Evolutionary conservation across 2,113 vertebrate genomes (phyloP).

Genomic region (Stigmatopora argus): DNA sequence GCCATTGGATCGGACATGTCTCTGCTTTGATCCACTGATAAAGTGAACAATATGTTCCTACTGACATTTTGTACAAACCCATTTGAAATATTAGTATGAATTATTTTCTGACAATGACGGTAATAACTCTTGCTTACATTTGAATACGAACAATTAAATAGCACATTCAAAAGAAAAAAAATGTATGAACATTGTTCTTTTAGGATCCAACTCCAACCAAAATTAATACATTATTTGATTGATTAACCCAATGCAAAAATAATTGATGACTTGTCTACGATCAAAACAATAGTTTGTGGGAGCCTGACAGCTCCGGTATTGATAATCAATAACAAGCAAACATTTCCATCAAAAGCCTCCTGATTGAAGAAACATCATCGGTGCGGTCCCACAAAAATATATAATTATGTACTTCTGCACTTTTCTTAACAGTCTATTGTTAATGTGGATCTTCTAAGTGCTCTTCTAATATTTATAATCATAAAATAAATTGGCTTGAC

Average conservation of each 20-base stretch:
- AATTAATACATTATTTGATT: too few relatives aligned
- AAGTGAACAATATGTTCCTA: neutral
- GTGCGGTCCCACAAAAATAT: neutral
- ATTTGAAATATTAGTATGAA: too few relatives aligned
- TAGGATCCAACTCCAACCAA: too few relatives aligned
- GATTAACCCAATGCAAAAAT: too few relatives aligned
- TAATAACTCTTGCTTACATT: neutral
- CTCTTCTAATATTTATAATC: neutral
- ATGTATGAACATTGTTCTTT: too few relatives aligned
- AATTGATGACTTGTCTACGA: too few relatives aligned
- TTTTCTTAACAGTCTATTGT: neutral
- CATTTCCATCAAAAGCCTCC: neutral
- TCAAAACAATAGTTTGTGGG: too few relatives aligned
- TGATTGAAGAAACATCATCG: neutral
- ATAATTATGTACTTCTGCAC: neutral
- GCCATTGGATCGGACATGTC: constrained; percentile 50
- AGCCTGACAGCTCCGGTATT: neutral
- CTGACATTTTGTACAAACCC: constrained; percentile 9
- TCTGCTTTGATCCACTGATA: constrained; percentile 36
- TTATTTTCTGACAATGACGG: neutral
- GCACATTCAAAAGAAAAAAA: too few relatives aligned
- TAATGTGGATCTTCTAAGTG: neutral
- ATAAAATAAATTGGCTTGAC: neutral
- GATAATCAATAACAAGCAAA: neutral
- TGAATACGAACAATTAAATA: too few relatives aligned